Base-by-base conservation (phyloP, 2,888 invertebrate genomes). In the Stenodera caucasica region DNA sequence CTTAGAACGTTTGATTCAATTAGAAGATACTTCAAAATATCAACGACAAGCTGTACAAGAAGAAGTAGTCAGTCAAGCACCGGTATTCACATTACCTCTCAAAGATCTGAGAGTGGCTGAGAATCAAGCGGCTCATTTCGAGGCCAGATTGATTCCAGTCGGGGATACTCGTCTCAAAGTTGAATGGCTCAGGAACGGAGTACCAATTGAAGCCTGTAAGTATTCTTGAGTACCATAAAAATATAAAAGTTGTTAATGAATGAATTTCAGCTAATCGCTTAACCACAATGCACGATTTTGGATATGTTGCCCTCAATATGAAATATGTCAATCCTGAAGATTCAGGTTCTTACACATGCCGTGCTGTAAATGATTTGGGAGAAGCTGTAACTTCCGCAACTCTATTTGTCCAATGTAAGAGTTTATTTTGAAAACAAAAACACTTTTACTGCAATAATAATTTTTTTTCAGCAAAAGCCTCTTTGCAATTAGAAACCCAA, bases 241-340 rank as follows among this genome's bases (percentile, higher is more conserved):
- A 49, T 57, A 60, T 58, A 23, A 12, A 12, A 5, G 6, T 21
- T 56, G 45, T 26, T 52, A 37, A 11, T 14, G 58, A 21, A 64
- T 26, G 15, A 11, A 65, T 77, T 78, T 55, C 69, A 90, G 90
- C 94, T n/a, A 94, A 94, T 77, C 91, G 94, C 62, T 85, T 92
- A 30, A 92, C 93, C 49, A 96, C 96, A 9, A 94, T 96, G 90
- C 95, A 98, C 77, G 98, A 99, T 79, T 98, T 98, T 78, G 98
- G 98, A 53, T 98, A 96, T 78, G 98, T 98, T 26, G 96, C 96
- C 37, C 83, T 95, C 15, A 95, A 96, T 73, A 92, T 95, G 91
- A 94, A 94, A 78, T 94, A 94, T 73, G 94, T 94, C 0, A 93
- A 93, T 76, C 95, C 96, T 21, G 96, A 96, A 81, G 98, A 98